Percentiles rank a stretch among this genome's conserved stretches.
These are phyloP conservation scores for Cheilosia scutellata DNA, from an alignment of 2,888 invertebrate species.

Conservation along the genomic window DNA sequence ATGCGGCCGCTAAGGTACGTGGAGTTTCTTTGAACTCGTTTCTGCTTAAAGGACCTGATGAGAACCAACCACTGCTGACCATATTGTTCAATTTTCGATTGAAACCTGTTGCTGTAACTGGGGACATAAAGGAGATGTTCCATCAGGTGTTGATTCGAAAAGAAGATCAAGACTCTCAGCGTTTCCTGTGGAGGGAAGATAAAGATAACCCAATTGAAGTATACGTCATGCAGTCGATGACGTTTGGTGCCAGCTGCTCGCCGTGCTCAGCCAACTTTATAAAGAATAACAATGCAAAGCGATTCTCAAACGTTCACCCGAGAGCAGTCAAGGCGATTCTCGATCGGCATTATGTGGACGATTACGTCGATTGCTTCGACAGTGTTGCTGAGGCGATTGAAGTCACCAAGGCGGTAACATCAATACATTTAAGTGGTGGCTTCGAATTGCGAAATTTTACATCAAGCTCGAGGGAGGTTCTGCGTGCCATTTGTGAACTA, in stretches of 20 bases:
- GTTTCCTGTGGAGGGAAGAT: no score
- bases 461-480: slow-evolving; percentile 19
- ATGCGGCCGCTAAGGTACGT: slow-evolving; percentile 32
- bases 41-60: neutral
- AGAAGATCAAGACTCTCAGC: no score
- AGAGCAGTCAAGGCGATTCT: slow-evolving; percentile 38
- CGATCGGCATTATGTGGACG: slow-evolving; percentile 44
- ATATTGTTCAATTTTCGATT: no score
- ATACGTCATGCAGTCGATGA: slow-evolving; percentile 65
- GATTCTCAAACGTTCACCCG: slow-evolving; percentile 1
- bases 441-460: slow-evolving; percentile 23
- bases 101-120: no score
- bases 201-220: neutral
- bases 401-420: neutral
- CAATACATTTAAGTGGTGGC: slow-evolving; percentile 16
- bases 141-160: no score
- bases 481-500: neutral
- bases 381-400: slow-evolving; percentile 24
- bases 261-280: slow-evolving; percentile 70
- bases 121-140: no score
- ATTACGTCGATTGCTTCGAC: slow-evolving; percentile 48
- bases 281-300: slow-evolving; percentile 49
- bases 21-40: slow-evolving; percentile 22
- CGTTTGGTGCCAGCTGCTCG: slow-evolving; percentile 21
- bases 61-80: neutral